Evolutionary conservation across 2,888 invertebrate genomes (phyloP), one percentile per base, ranked within the genome.

Genomic region (Rhagonycha fulva): DNA sequence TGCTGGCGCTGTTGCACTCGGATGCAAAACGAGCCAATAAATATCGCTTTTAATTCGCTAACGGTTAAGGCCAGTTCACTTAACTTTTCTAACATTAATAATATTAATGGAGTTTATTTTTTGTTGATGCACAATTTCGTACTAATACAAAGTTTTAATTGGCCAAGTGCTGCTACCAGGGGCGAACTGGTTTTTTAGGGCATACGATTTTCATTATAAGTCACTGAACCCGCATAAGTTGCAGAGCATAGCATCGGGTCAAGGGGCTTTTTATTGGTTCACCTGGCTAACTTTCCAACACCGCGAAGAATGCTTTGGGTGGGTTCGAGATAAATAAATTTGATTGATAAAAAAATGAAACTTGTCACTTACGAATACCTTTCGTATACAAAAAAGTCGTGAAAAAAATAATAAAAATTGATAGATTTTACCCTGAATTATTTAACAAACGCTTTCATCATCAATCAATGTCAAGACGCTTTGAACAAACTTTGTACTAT

Each of bases 401-500:
- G 61, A 67, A 70, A 19, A 74, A 70, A 69, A 72, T 72, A 71
- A 75, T 75, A 75, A 71, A 69, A 75, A 75, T 75, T 75, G 75
- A 75, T 72, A 71, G 68, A 71, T 68, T 47, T 30, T 69, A 68
- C 69, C 30, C 71, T 47, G 62, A 71, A 63, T 71, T 72, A 69
- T 71, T 75, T 71, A 71, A 72, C 68, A 60, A 72, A 68, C 61
- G 30, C 68, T 69, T 75, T 72, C 76, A 79, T 78, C 79, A 80
- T 79, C 79, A 79, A 80, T 80, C 79, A 80, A 73, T 68, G 71
- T 74, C 61, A 14, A 69, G 80, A 80, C 75, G 79, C 74, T 78
- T 80, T 79, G 77, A 79, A 78, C 80, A 79, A 79, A 78, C 75
- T 80, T 77, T 80, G 77, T 79, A 75, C 79, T 77, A 71, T 71